A percentile compares a stretch with the other conserved stretches of the same genome.
Evolutionary conservation across 2,888 invertebrate genomes (phyloP).

Genomic region (Glyphotaelius pellucidus): DNA sequence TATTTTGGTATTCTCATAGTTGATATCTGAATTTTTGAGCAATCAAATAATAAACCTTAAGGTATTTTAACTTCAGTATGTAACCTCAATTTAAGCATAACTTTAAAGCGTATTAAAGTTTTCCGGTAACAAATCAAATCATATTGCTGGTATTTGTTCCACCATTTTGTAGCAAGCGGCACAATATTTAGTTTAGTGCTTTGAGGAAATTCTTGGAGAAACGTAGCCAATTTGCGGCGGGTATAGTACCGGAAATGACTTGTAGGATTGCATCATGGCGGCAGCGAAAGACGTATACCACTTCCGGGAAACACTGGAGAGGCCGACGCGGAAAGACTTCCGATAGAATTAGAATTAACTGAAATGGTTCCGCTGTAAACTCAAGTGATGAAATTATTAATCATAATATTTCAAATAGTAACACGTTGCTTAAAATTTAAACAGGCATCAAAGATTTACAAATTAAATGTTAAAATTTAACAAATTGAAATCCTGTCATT

Average conservation of each 20-base stretch:
- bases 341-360: constrained; percentile 17
- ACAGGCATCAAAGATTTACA: not conserved
- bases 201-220: not conserved
- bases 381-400: not conserved
- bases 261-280: not conserved
- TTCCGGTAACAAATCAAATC: not conserved
- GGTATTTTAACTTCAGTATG: too few relatives aligned
- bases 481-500: too few relatives aligned
- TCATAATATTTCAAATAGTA: not conserved
- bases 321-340: not conserved
- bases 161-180: not conserved
- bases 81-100: too few relatives aligned
- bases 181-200: not conserved
- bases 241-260: not conserved
- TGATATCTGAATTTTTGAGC: too few relatives aligned
- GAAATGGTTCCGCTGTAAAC: not conserved
- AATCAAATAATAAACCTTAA: too few relatives aligned
- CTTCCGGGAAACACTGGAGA: constrained; percentile 5
- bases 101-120: not conserved
- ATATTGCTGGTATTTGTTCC: not conserved
- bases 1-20: not conserved
- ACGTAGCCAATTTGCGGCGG: not conserved
- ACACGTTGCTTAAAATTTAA: not conserved
- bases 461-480: too few relatives aligned
- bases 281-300: not conserved